Base-by-base conservation (phyloP, 2,797 vertebrate genomes). In the Acrossocheilus wenchowensis region DNA sequence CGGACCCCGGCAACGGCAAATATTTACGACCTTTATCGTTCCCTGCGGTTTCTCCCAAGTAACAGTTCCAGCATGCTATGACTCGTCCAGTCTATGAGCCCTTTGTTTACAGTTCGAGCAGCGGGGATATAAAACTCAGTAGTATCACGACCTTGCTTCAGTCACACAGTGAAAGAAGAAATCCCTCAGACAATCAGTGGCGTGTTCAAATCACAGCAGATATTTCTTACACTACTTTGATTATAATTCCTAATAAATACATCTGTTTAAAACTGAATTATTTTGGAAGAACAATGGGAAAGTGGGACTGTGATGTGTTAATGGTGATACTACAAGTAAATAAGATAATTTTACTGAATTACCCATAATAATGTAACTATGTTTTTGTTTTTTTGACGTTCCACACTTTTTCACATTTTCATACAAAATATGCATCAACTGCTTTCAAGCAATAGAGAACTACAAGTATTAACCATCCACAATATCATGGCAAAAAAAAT, bases 21-120 rank as follows among this genome's bases (percentile, higher is more conserved):
- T 95, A 95, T 95, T 95, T 94, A 94, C 92, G 93, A 94, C 93
- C 93, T 94, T 95, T 94, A 94, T 95, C 92, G 91, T 94, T 94
- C 94, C 94, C 93, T 52, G 91, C 62, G 91, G 92, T 94, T 92
- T 94, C 93, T 95, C 93, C 91, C 41, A 92, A 94, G 94, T 92
- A 94, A 94, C 93, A 90, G 91, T 74, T 71, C 68, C n/a, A 64
- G 69, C 73, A 86, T 88, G 86, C 91, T 75, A 84, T 82, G 81
- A 45, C 73, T 90, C 91, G 90, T 93, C 91, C 90, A 86, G 89
- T 93, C 93, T 94, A 94, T 91, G 80, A 93, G 91, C 87, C 92
- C 90, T 93, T 94, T 95, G 94, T 95, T 94, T 95, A 95, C 92
- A 92, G 91, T 91, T 92, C 90, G 90, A 94, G 92, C 93, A 89